Conservation (phyloP, 2,888 invertebrate species). For the Synergus itoensis region DNA sequence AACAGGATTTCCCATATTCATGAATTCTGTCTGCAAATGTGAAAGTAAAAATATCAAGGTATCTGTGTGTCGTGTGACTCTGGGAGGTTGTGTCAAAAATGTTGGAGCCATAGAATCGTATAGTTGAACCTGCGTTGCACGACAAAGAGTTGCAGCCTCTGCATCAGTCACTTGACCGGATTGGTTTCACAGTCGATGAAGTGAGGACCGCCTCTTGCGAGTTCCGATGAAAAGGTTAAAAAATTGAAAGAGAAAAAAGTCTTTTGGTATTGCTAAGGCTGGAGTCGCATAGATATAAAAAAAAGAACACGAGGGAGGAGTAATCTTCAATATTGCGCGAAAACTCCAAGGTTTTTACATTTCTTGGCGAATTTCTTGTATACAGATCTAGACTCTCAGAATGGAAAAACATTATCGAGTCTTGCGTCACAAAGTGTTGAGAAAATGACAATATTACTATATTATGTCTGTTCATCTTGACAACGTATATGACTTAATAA, state of each 20-base stretch:
- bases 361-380: background rate
- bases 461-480: background rate
- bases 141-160: constrained; percentile 28
- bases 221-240: constrained; percentile 35
- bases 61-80: constrained; percentile 4
- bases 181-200: constrained; percentile 25
- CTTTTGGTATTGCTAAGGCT: constrained; percentile 2
- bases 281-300: background rate
- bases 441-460: background rate
- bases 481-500: constrained; percentile 3
- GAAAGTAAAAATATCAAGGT: background rate
- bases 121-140: constrained; percentile 10
- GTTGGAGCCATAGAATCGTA: background rate
- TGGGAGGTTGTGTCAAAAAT: constrained; percentile 29
- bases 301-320: background rate
- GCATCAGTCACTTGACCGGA: constrained; percentile 19
- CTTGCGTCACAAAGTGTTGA: background rate
- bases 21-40: background rate
- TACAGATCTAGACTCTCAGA: background rate
- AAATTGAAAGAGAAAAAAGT: constrained; percentile 8
- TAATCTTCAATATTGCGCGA: constrained; percentile 27
- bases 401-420: background rate
- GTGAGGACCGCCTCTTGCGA: constrained; percentile 23
- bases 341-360: background rate
- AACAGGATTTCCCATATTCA: constrained; percentile 16